phyloP scores from a whole-genome alignment of 2,797 vertebrate genomes.

The Cirrhinus molitorella region DNA sequence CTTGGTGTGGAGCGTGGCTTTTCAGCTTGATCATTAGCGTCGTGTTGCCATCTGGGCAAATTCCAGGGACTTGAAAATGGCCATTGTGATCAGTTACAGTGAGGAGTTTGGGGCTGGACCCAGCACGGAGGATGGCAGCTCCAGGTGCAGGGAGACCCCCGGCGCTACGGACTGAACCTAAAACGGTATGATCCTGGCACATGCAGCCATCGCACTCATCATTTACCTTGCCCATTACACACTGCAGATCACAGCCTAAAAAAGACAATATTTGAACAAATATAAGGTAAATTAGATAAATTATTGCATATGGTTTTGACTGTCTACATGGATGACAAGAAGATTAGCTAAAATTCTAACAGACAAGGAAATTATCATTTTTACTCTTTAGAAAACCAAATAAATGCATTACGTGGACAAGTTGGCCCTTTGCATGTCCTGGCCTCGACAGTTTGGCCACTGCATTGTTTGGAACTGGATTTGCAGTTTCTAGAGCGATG shows the following conservation, averaged over 20 bases:
- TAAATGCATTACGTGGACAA: constrained; percentile 75
- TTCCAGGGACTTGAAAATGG: constrained; percentile 87
- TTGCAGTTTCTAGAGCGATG: constrained; percentile 87
- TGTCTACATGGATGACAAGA: neutral
- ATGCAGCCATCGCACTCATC: constrained; percentile 89
- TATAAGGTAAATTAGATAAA: neutral
- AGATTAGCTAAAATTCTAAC: neutral
- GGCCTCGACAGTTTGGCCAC: constrained; percentile 84
- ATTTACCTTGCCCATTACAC: constrained; percentile 86
- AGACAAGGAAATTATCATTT: neutral
- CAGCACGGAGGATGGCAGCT: constrained; percentile 79
- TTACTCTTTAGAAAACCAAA: neutral
- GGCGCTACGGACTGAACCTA: constrained; percentile 82
- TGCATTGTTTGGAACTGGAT: constrained; percentile 78
- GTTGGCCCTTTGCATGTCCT: constrained; percentile 83
- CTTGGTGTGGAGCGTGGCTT: constrained; percentile 78
- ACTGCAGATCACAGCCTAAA: constrained; percentile 87
- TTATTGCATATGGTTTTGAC: neutral
- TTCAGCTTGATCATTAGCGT: constrained; percentile 84
- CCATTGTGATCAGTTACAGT: constrained; percentile 86
- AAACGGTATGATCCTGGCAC: constrained; percentile 85
- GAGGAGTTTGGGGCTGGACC: constrained; percentile 80
- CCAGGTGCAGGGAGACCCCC: constrained; percentile 82
- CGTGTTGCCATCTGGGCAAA: constrained; percentile 91
- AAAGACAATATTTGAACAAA: neutral